These are phyloP conservation scores for Pteronura brasiliensis DNA, from an alignment of 2,113 vertebrate species.

Conservation along the genomic window DNA sequence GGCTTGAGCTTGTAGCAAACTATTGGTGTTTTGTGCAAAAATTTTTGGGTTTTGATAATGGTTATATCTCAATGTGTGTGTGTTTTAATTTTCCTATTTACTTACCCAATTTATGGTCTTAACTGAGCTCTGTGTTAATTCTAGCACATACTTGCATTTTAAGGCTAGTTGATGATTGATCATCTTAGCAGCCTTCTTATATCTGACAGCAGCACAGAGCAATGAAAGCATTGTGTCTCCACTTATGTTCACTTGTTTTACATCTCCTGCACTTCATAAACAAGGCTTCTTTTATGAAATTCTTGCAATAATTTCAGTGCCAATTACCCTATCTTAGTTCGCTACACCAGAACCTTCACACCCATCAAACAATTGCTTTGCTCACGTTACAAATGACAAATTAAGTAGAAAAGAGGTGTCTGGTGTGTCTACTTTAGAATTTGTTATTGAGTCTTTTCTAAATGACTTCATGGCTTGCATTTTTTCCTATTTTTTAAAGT, in stretches of 20 bases:
- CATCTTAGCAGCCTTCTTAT: not conserved
- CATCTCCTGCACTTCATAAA: constrained; percentile 12
- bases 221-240: not conserved
- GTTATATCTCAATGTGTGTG: not conserved
- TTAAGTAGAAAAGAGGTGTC: not conserved
- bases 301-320: constrained; percentile 34
- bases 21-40: not conserved
- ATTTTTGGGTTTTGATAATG: not conserved
- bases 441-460: constrained; percentile 11
- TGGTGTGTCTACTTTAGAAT: not conserved
- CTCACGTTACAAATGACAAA: not conserved
- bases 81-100: constrained; percentile 10
- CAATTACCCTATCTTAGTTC: constrained; percentile 40
- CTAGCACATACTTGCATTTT: not conserved
- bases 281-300: constrained; percentile 40
- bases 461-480: not conserved
- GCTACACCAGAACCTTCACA: not conserved
- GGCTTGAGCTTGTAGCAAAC: not conserved
- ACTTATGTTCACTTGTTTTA: constrained; percentile 21
- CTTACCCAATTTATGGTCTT: not conserved
- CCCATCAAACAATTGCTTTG: not conserved
- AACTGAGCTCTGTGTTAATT: not conserved
- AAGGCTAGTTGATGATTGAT: not conserved
- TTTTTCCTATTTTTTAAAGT: constrained; percentile 32
- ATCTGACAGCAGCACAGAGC: not conserved